Evolutionary conservation across 2,888 invertebrate genomes (phyloP).

Genomic region (Drosophila leonis): DNA sequence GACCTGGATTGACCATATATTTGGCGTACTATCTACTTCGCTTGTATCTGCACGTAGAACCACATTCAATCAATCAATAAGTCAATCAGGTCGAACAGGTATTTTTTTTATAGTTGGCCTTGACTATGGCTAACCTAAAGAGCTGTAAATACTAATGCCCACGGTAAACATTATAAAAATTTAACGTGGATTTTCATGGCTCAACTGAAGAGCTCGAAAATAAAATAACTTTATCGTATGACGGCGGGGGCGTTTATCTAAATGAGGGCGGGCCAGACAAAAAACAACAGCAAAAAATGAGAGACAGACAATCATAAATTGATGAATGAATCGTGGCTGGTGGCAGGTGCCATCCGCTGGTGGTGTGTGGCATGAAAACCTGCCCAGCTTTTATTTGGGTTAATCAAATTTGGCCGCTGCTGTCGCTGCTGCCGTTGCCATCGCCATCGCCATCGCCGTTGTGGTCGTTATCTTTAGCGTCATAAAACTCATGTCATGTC

Average conservation of each 20-base stretch:
- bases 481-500: conserved; percentile 54
- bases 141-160: conserved; percentile 26
- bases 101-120: conserved; percentile 1
- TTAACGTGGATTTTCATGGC: conserved; percentile 46
- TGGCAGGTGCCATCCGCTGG: conserved; percentile 34
- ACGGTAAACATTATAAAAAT: conserved; percentile 19
- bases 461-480: conserved; percentile 46
- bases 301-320: conserved; percentile 40
- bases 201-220: conserved; percentile 34
- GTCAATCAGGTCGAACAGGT: not conserved
- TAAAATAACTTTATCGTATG: conserved; percentile 33
- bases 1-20: not conserved
- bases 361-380: conserved; percentile 29
- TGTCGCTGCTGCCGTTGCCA: conserved; percentile 16
- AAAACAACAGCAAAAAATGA: not conserved
- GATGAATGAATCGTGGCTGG: conserved; percentile 63
- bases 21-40: not conserved
- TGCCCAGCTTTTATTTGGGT: conserved; percentile 64
- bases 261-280: conserved; percentile 7
- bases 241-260: conserved; percentile 27
- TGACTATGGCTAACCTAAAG: conserved; percentile 13
- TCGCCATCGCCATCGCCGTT: conserved; percentile 3
- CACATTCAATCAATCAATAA: conserved; percentile 13
- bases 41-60: not conserved
- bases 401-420: conserved; percentile 72